A percentile compares a stretch with the other conserved stretches of the same genome.
phyloP scores from a whole-genome alignment of 2,888 invertebrate genomes.

The Epiblema foenella region DNA sequence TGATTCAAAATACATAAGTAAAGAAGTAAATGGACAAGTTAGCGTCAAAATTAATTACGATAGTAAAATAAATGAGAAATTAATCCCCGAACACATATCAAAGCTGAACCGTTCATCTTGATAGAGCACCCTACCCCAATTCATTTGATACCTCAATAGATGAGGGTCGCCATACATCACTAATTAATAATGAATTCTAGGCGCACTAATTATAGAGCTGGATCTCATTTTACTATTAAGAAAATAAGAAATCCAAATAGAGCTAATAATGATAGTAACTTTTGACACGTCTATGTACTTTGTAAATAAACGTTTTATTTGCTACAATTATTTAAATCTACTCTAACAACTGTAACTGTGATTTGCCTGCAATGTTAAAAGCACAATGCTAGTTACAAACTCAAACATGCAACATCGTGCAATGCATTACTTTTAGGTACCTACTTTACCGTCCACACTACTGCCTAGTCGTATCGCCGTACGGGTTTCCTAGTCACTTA shows the following conservation, averaged over 20 bases:
- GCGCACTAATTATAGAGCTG: neutral
- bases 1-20: neutral
- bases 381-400: conserved; percentile 12
- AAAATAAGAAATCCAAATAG: neutral
- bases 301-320: neutral
- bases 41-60: conserved; percentile 11
- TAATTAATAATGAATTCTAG: neutral
- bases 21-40: neutral
- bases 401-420: conserved; percentile 12
- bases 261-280: too few species aligned
- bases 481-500: neutral
- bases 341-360: neutral
- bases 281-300: neutral
- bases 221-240: neutral
- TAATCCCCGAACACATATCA: conserved; percentile 9
- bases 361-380: conserved; percentile 18
- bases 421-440: conserved; percentile 20
- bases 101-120: conserved; percentile 15
- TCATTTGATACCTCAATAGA: conserved; percentile 4
- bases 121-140: conserved; percentile 8
- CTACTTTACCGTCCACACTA: neutral
- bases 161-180: conserved; percentile 9
- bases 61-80: conserved; percentile 18
- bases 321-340: neutral
- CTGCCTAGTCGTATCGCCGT: neutral